These are phyloP conservation scores for Neogobius melanostomus DNA, from an alignment of 2,113 vertebrate species.

Conservation along the genomic window DNA sequence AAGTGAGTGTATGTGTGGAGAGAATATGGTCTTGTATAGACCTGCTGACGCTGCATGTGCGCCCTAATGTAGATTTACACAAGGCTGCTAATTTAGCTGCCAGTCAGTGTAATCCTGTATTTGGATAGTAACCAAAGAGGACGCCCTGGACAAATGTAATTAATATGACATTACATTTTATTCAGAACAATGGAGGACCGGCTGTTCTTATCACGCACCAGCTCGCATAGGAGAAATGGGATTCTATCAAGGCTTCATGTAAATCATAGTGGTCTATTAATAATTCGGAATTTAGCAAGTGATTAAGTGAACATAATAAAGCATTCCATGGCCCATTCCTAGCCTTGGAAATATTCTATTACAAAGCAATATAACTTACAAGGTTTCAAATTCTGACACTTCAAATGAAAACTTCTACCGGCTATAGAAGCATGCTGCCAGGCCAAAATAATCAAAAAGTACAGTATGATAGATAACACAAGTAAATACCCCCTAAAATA, in stretches of 20 bases:
- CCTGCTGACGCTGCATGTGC: constrained; percentile 40
- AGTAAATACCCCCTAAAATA: too few species aligned
- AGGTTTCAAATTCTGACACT: too few species aligned
- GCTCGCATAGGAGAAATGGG: background rate
- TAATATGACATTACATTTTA: background rate
- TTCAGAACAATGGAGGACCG: constrained; percentile 12
- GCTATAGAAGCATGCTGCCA: too few species aligned
- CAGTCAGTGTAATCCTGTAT: background rate
- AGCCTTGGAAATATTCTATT: too few species aligned
- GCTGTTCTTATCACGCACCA: background rate
- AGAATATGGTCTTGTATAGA: background rate
- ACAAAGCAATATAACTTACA: too few species aligned
- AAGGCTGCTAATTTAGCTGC: background rate
- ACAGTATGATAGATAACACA: background rate
- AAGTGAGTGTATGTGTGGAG: constrained; percentile 17
- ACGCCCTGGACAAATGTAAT: constrained; percentile 3
- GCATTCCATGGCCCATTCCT: too few species aligned
- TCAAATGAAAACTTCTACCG: too few species aligned
- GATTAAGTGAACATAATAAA: background rate
- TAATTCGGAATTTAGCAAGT: background rate
- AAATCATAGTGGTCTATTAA: background rate
- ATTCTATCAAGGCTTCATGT: background rate
- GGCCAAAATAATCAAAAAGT: background rate
- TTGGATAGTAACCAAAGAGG: constrained; percentile 1
- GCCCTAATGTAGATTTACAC: background rate